Conservation (phyloP, 2,888 invertebrate genomes). For the Andrena camellia region DNA sequence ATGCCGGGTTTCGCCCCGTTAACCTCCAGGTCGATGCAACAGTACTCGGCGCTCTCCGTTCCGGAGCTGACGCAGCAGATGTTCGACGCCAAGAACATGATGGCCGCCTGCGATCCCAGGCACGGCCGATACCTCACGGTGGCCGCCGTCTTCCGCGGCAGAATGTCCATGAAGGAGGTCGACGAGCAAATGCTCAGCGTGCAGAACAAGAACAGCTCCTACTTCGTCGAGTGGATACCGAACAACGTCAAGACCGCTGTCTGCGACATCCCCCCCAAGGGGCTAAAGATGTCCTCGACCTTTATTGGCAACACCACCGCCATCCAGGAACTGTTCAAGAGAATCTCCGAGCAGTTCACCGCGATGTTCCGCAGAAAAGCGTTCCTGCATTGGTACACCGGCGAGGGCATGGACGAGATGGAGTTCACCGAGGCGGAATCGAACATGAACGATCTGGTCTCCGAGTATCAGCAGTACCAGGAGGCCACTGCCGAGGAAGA, state of each 20-base stretch:
- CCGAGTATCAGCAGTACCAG: constrained; percentile 98
- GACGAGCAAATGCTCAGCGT: constrained; percentile 92
- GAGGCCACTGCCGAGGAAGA: constrained; percentile 96
- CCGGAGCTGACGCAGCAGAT: constrained; percentile 93
- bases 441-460: constrained; percentile 97
- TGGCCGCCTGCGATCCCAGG: constrained; percentile 92
- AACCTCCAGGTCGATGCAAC: constrained; percentile 89
- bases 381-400: constrained; percentile 99
- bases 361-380: constrained; percentile 99
- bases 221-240: constrained; percentile 92
- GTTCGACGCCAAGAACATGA: constrained; percentile 93
- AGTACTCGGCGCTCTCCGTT: constrained; percentile 91
- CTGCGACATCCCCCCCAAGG: constrained; percentile 92
- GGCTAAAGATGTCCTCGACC: constrained; percentile 95
- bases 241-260: constrained; percentile 94
- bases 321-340: constrained; percentile 95
- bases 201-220: constrained; percentile 89
- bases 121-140: constrained; percentile 92
- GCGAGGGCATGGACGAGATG: constrained; percentile 99
- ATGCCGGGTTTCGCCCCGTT: constrained; percentile 94
- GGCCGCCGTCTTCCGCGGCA: constrained; percentile 90
- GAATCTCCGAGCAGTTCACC: constrained; percentile 95
- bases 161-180: constrained; percentile 91
- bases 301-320: constrained; percentile 96
- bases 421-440: constrained; percentile 99